Evolutionary conservation across 2,797 vertebrate species (phyloP).

Genomic region (Vespertilio murinus): DNA sequence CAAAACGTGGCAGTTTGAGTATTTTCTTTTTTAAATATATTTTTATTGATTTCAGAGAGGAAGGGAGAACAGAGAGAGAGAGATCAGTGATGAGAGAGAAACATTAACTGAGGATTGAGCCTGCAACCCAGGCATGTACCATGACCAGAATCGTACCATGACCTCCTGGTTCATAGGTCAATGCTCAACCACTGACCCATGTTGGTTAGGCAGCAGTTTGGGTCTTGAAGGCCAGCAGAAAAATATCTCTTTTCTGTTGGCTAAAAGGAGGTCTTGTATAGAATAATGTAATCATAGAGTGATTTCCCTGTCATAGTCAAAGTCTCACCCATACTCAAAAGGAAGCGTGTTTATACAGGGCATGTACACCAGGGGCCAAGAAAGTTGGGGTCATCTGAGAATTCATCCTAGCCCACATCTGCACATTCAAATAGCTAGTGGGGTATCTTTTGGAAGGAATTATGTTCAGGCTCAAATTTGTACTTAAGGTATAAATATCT

Average conservation of each 20-base stretch:
- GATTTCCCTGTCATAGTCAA: background rate
- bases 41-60: no score
- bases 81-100: no score
- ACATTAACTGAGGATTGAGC: no score
- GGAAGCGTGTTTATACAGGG: background rate
- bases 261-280: background rate
- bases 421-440: background rate
- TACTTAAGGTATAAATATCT: background rate
- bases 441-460: background rate
- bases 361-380: background rate
- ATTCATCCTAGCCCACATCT: background rate
- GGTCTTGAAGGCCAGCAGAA: background rate
- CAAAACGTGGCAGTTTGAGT: background rate
- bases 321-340: background rate
- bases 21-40: background rate
- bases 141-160: no score
- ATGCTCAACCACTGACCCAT: no score
- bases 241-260: background rate
- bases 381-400: background rate
- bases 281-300: background rate
- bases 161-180: no score
- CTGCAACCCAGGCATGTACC: no score
- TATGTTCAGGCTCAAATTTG: background rate
- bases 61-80: no score
- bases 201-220: background rate